Evolutionary conservation across 2,797 vertebrate species (phyloP), one percentile per base, ranked within the genome.

Genomic region (Gambusia yucatana): DNA sequence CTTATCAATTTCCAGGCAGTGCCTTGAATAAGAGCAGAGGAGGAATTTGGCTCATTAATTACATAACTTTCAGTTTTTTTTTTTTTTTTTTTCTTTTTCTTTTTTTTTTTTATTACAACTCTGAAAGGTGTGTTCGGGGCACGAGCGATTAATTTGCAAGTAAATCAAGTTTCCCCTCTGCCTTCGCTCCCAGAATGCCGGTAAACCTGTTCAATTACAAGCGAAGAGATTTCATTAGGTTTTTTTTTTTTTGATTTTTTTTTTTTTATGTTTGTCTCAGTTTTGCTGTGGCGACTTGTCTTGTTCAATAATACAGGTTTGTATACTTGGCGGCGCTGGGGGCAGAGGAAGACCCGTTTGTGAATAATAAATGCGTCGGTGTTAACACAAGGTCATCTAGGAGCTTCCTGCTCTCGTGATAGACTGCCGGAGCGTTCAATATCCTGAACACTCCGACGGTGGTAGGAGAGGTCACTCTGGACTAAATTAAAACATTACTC

Each of bases 341-440:
- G 48, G 22, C 76, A 76, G 69, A 73, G 77, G 47, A 46, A 73
- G 82, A 65, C 72, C 73, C 73, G 63, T 77, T 74, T 73, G 81
- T 89, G 88, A 92, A 90, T 92, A 93, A 93, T 90, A 88, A 88
- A 91, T 91, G 85, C 87, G 79, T 81, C 78, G 82, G 83, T 84
- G 88, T 89, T 90, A 25, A 77, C 11, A 22, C 80, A 77, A 84
- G 52, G 72, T 78, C 77, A 63, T 78, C 69, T 59, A 69, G 48
- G 73, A 86, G 73, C 72, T 74, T 69, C 30, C 28, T 79, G 77
- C 79, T 84, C 65, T 69, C 44, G 72, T 76, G 81, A 77, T 83
- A 76, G 73, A 22, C 52, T 69, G 67, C 67, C 57, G 20, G 80
- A 83, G 77, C 17, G n/a, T 87, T 77, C 25, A 74, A 73, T 77